Evolutionary conservation across 2,797 vertebrate genomes (phyloP).

Genomic region (Coracias cyanogaster): DNA sequence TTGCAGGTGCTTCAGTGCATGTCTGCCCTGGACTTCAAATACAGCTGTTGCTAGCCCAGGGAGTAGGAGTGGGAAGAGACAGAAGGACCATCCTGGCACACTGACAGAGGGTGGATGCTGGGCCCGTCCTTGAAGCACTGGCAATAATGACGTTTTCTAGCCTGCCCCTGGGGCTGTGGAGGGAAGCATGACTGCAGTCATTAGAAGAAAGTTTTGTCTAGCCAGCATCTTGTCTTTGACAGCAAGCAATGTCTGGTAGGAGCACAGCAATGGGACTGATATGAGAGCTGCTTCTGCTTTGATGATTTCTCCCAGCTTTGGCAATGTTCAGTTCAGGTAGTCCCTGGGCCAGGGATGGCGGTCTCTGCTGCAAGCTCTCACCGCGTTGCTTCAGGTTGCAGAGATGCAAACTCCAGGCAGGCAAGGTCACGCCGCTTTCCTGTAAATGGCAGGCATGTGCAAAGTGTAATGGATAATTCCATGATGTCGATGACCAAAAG

Average conservation of each 20-base stretch:
- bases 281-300: not conserved
- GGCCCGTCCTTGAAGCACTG: not conserved
- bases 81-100: not conserved
- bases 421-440: constrained; percentile 58
- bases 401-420: not conserved
- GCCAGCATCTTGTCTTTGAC: not conserved
- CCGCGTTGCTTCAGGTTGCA: accelerated
- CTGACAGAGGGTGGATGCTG: not conserved
- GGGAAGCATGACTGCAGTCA: not conserved
- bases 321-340: not conserved
- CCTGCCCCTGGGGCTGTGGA: not conserved
- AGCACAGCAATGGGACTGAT: not conserved
- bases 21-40: not conserved
- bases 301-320: not conserved
- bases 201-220: not conserved
- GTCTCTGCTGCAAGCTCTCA: not conserved
- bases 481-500: constrained; percentile 33
- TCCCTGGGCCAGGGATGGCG: not conserved
- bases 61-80: not conserved
- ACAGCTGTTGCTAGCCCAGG: accelerated
- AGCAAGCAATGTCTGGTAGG: not conserved
- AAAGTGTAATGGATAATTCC: constrained; percentile 34
- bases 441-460: constrained; percentile 30
- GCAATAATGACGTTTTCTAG: not conserved
- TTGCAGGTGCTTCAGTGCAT: not conserved